Percentiles rank a stretch among this genome's conserved stretches.
Evolutionary conservation across 2,888 invertebrate genomes (phyloP).

Genomic region (Agrotis exclamationis): DNA sequence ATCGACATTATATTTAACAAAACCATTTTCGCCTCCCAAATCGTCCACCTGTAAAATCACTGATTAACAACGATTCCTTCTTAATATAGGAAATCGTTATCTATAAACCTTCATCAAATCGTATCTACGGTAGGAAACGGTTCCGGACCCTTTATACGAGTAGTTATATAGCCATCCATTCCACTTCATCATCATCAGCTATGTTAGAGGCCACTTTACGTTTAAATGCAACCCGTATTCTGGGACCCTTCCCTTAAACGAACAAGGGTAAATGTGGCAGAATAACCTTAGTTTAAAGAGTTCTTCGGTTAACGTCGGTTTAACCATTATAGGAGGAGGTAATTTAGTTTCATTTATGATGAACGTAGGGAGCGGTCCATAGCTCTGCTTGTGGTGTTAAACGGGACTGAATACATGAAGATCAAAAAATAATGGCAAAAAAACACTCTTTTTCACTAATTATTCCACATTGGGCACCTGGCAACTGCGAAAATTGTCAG

Average conservation of each 20-base stretch:
- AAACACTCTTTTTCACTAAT: too few relatives aligned
- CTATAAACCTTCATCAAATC: constrained; percentile 11
- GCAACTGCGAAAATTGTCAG: too few relatives aligned
- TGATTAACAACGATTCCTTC: not conserved
- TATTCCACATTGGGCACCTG: too few relatives aligned
- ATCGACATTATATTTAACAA: not conserved
- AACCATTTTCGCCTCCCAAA: not conserved
- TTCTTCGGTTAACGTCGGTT: constrained; percentile 16
- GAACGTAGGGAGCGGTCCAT: not conserved
- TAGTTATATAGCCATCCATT: not conserved
- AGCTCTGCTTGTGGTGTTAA: not conserved
- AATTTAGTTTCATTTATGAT: constrained; percentile 11
- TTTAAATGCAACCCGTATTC: constrained; percentile 6
- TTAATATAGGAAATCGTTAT: not conserved
- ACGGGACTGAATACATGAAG: too few relatives aligned
- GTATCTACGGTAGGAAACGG: constrained; percentile 1
- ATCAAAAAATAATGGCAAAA: too few relatives aligned
- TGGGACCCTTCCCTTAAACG: constrained; percentile 3
- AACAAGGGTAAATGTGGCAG: constrained; percentile 5
- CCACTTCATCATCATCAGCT: constrained; percentile 46
- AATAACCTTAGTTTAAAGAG: constrained; percentile 21
- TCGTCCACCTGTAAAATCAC: not conserved
- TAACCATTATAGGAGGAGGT: not conserved
- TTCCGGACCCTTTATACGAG: too few relatives aligned
- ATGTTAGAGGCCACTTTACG: constrained; percentile 12